Evolutionary conservation across 2,888 invertebrate species (phyloP), one percentile per base, ranked within the genome.

Genomic region (Dysmachus trigonus): DNA sequence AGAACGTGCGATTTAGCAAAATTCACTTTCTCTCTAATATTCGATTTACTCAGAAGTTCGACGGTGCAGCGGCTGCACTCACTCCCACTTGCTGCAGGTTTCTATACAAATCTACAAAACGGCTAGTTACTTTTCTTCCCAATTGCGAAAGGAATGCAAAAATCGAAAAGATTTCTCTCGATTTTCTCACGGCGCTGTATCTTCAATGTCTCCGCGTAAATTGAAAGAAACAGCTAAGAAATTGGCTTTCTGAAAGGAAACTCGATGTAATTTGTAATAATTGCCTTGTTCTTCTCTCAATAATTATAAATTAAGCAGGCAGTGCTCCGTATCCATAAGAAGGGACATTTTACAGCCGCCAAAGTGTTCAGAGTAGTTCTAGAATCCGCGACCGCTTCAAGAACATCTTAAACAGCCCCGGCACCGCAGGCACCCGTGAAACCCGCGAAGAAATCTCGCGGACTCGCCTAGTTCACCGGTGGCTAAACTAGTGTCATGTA

Each of bases 401-500:
- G 62, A 62, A 62, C 62, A 62, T 62, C 62, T 18, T 1, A 62
- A 62, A 2, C 62, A 27, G 62, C 27, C 62, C 53, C 13, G 62
- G 10, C 8, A 22, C 27, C 27, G 8, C 41, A 7, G 10, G 13
- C n/a, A n/a, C n/a, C n/a, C n/a, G n/a, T n/a, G n/a, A 7, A 22
- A 10, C 1, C 22, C 18, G 38, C 38, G 27, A 15, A 33, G 22
- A 35, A 76, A 15, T 27, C n/a, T n/a, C 51, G 27, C 13, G 38
- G 47, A 62, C 81, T 35, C 4, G 81, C 62, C 33, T 53, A 31
- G 81, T 33, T 53, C 41, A 62, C 38, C 85, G 33, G 85, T 85
- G 76, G 85, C 85, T 77, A 72, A 47, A 47, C 53, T 62, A 22
- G 71, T 77, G 71, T 77, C 71, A 85, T 85, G 77, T 77, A 41